Evolutionary conservation across 2,113 vertebrate species (phyloP).

Genomic region (Zootoca vivipara): DNA sequence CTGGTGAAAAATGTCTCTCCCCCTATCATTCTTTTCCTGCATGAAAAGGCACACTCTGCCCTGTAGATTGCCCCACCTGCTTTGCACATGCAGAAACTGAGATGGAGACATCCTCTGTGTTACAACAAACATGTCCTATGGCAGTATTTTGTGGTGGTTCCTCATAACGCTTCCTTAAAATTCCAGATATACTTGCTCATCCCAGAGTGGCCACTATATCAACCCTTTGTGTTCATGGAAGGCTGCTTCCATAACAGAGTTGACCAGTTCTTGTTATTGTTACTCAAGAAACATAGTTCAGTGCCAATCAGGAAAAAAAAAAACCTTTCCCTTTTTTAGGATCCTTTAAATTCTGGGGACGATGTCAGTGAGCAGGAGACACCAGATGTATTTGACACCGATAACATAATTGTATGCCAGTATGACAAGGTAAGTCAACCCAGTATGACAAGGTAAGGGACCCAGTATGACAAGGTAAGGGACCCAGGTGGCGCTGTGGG

Average conservation of each 20-base stretch:
- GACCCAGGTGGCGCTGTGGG: too few relatives aligned
- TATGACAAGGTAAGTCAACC: slow-evolving; percentile 98
- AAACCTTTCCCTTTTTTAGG: slow-evolving; percentile 75
- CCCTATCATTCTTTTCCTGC: not conserved
- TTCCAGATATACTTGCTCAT: too few relatives aligned
- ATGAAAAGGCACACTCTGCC: not conserved
- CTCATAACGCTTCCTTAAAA: too few relatives aligned
- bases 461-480: too few relatives aligned
- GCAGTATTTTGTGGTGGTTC: too few relatives aligned
- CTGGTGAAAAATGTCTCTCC: not conserved
- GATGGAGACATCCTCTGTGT: not conserved
- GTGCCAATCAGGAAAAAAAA: not conserved
- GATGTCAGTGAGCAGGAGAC: slow-evolving; percentile 95
- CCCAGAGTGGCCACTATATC: not conserved
- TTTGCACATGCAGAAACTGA: not conserved
- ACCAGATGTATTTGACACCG: slow-evolving; percentile 94
- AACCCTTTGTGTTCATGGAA: not conserved
- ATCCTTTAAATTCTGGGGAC: slow-evolving; percentile 94
- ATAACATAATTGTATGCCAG: slow-evolving; percentile 96
- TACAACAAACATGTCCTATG: too few relatives aligned
- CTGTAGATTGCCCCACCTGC: not conserved
- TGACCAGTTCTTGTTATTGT: not conserved
- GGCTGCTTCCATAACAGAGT: not conserved
- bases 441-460: too few relatives aligned
- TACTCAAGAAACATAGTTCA: not conserved